Conservation (phyloP, 2,888 invertebrate genomes). For the Acrobasis repandana region DNA sequence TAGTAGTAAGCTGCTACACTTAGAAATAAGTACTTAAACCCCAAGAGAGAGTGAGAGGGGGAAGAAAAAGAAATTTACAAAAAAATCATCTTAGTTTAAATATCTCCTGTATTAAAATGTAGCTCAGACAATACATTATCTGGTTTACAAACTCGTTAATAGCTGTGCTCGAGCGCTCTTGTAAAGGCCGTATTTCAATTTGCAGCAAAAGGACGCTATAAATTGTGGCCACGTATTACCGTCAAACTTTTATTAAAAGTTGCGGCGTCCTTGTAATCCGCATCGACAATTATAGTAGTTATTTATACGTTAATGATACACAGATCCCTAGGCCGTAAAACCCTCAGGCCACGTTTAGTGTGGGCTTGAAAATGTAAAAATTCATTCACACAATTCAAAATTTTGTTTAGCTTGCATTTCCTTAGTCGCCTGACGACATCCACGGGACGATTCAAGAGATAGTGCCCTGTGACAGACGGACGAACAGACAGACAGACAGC, state of each 20-base stretch:
- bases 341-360: too few relatives aligned
- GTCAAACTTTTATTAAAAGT: constrained; percentile 23
- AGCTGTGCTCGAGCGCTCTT: constrained; percentile 10
- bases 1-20: too few relatives aligned
- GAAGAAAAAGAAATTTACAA: neutral
- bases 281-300: constrained; percentile 52
- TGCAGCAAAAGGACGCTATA: constrained; percentile 16
- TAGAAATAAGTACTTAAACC: too few relatives aligned
- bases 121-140: constrained; percentile 18
- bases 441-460: too few relatives aligned
- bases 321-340: too few relatives aligned
- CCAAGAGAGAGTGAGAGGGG: neutral
- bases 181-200: constrained; percentile 21
- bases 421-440: too few relatives aligned
- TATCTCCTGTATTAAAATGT: neutral
- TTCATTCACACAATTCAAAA: too few relatives aligned
- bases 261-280: constrained; percentile 39
- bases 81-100: neutral
- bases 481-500: too few relatives aligned
- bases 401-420: too few relatives aligned
- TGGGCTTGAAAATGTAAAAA: too few relatives aligned
- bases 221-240: constrained; percentile 12
- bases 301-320: too few relatives aligned
- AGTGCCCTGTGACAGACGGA: too few relatives aligned
- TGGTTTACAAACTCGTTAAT: constrained; percentile 20